Conservation (phyloP, 2,797 vertebrate species). For the Gymnothorax javanicus region DNA sequence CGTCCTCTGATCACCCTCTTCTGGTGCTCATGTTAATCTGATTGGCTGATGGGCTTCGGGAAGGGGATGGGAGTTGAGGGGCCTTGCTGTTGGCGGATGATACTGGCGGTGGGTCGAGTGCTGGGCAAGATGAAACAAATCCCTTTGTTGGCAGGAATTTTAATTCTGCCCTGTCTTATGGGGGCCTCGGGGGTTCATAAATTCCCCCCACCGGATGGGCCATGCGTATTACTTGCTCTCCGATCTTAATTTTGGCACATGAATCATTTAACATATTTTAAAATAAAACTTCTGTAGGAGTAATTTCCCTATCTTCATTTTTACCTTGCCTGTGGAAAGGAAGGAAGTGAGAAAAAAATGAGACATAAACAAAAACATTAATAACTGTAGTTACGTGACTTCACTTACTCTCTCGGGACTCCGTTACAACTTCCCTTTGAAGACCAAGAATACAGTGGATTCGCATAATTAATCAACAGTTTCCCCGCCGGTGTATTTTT, state of each 20-base stretch:
- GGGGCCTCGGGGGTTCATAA: not conserved
- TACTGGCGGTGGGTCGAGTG: not conserved
- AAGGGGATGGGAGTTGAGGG: not conserved
- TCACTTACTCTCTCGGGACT: not conserved
- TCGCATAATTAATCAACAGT: constrained; percentile 20
- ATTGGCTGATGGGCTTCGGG: not conserved
- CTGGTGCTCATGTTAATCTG: not conserved
- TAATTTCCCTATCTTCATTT: not conserved
- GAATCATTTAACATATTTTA: not conserved
- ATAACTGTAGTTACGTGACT: constrained; percentile 11
- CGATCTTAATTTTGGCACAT: not conserved
- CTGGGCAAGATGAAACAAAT: not conserved
- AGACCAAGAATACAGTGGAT: constrained; percentile 11
- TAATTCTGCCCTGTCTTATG: not conserved
- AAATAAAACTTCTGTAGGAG: not conserved
- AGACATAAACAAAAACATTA: constrained; percentile 7
- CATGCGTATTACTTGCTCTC: not conserved
- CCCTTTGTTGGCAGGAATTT: not conserved
- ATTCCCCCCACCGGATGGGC: not conserved
- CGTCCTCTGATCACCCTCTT: not conserved
- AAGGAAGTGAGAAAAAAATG: not conserved
- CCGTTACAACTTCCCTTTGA: constrained; percentile 26
- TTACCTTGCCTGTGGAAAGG: not conserved
- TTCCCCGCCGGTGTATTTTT: too few species aligned
- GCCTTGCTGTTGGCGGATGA: not conserved